Conservation (phyloP, 1,140 invertebrate genomes). For the Meloidogyne floridensis region DNA sequence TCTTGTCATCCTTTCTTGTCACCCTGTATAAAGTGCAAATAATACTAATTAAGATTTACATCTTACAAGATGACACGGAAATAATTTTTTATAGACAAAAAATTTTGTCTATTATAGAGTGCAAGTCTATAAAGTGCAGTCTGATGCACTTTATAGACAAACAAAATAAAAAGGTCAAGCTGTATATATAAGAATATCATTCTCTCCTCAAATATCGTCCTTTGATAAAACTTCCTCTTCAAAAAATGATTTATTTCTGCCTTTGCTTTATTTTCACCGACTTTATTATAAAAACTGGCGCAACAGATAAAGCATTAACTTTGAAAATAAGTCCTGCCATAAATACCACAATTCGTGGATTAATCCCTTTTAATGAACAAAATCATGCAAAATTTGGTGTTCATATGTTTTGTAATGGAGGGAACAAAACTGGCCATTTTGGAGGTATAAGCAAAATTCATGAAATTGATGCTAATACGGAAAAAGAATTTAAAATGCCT, state of each 20-base stretch:
- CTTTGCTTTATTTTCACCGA: background rate
- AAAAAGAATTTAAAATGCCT: background rate
- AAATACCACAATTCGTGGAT: background rate
- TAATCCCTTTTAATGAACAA: background rate
- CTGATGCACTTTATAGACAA: too few relatives aligned
- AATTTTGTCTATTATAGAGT: too few relatives aligned
- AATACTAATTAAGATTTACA: too few relatives aligned
- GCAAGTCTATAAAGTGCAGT: too few relatives aligned
- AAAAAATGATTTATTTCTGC: background rate
- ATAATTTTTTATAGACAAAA: too few relatives aligned
- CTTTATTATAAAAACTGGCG: background rate
- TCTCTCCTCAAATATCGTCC: too few relatives aligned
- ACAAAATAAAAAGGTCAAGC: too few relatives aligned
- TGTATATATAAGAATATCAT: too few relatives aligned
- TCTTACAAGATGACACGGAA: too few relatives aligned
- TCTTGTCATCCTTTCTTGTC: too few relatives aligned
- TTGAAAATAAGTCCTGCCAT: background rate
- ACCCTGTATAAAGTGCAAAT: too few relatives aligned
- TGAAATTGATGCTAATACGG: background rate
- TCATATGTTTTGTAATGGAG: background rate
- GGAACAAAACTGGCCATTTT: background rate
- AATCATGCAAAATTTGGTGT: background rate
- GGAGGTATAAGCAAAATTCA: background rate
- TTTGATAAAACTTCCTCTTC: too few relatives aligned
- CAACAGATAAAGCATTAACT: background rate